Evolutionary conservation across 2,113 vertebrate genomes (phyloP).

Genomic region (Rhea pennata): DNA sequence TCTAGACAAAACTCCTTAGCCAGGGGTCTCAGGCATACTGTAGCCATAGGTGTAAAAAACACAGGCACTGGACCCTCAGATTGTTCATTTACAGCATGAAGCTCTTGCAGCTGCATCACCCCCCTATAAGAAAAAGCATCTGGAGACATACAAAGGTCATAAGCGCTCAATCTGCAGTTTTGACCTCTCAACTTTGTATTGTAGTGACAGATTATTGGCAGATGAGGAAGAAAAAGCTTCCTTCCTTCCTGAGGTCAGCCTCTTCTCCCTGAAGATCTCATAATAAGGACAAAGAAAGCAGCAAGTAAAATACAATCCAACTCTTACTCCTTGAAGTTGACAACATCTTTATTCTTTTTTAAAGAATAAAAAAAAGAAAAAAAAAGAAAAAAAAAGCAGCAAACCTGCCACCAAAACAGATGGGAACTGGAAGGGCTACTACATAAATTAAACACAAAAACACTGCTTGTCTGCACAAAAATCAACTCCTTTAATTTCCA

Average conservation of each 20-base stretch:
- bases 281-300: not conserved
- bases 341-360: fast-evolving
- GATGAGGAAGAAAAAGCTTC: not conserved
- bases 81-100: not conserved
- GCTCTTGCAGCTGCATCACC: not conserved
- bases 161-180: not conserved
- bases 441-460: not conserved
- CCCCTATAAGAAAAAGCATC: not conserved
- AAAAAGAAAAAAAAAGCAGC: not conserved
- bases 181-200: not conserved
- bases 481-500: not conserved
- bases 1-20: not conserved
- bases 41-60: not conserved
- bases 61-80: fast-evolving
- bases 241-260: not conserved
- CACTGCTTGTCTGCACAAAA: not conserved
- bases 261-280: not conserved
- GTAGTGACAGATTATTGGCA: not conserved
- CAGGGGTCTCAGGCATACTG: not conserved
- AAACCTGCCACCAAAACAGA: not conserved
- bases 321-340: not conserved
- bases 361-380: not conserved
- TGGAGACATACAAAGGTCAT: fast-evolving
- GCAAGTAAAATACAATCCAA: not conserved
- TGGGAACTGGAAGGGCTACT: not conserved